Conservation (phyloP, 1,140 invertebrate species). For the Holotrichia oblita region DNA sequence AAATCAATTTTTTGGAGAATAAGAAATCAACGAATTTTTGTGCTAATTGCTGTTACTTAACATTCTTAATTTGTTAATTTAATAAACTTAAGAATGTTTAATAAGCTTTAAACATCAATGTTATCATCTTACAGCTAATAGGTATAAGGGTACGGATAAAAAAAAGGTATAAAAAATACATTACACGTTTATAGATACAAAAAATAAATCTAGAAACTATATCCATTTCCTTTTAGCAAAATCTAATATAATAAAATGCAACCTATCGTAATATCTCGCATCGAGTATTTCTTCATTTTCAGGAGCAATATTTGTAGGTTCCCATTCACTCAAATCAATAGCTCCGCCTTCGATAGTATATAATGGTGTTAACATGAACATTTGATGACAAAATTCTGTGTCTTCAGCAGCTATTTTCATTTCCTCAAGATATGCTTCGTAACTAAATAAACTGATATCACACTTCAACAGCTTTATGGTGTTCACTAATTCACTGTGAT, state of each 20-base stretch:
- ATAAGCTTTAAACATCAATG: no score
- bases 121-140: no score
- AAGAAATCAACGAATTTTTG: no score
- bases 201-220: neutral
- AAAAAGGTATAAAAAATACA: no score
- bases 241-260: slow-evolving; percentile 10
- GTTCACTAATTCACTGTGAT: slow-evolving; percentile 62
- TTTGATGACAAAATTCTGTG: neutral
- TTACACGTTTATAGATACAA: no score
- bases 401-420: neutral
- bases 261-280: neutral
- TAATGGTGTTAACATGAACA: neutral
- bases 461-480: slow-evolving; percentile 43
- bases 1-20: no score
- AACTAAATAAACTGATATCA: slow-evolving; percentile 41
- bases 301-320: neutral
- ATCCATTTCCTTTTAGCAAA: slow-evolving; percentile 22
- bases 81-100: no score
- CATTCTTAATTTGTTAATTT: no score
- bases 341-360: neutral
- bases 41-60: no score
- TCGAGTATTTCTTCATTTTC: neutral
- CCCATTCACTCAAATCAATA: neutral
- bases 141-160: no score
- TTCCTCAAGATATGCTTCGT: slow-evolving; percentile 43